Percentiles rank a stretch among this genome's conserved stretches.
phyloP scores from a whole-genome alignment of 2,797 vertebrate genomes.

The Onychomys leucogaster region DNA sequence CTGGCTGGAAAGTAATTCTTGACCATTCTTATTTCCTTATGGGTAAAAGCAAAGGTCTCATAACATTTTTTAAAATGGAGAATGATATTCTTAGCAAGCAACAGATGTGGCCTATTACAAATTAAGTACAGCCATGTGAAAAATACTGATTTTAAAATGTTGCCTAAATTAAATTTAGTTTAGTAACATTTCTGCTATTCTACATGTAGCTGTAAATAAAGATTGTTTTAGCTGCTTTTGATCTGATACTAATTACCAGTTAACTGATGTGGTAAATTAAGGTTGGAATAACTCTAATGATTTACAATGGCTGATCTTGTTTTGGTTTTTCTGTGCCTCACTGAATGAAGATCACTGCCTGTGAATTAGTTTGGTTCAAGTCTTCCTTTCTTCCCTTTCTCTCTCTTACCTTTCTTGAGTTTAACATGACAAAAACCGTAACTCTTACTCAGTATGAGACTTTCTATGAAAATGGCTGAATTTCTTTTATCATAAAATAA shows the following conservation, averaged over 20 bases:
- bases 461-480: slow-evolving; percentile 43
- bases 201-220: not conserved
- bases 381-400: not conserved
- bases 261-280: slow-evolving; percentile 71
- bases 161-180: slow-evolving; percentile 62
- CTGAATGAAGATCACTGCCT: slow-evolving; percentile 67
- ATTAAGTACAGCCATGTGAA: not conserved
- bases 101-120: not conserved
- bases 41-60: not conserved
- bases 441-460: not conserved
- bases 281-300: slow-evolving; percentile 47
- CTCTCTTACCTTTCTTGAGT: not conserved
- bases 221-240: slow-evolving; percentile 55
- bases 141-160: not conserved
- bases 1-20: not conserved
- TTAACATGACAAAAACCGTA: slow-evolving; percentile 28
- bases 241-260: slow-evolving; percentile 72
- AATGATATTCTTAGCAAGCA: not conserved
- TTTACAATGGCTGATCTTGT: slow-evolving; percentile 67
- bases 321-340: slow-evolving; percentile 61
- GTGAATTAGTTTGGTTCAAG: slow-evolving; percentile 52
- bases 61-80: not conserved
- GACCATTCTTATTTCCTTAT: not conserved
- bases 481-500: not conserved
- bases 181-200: slow-evolving; percentile 63